Base-by-base conservation (phyloP, 64 coral and sea anemone genomes). In the Montipora efflorescens region DNA sequence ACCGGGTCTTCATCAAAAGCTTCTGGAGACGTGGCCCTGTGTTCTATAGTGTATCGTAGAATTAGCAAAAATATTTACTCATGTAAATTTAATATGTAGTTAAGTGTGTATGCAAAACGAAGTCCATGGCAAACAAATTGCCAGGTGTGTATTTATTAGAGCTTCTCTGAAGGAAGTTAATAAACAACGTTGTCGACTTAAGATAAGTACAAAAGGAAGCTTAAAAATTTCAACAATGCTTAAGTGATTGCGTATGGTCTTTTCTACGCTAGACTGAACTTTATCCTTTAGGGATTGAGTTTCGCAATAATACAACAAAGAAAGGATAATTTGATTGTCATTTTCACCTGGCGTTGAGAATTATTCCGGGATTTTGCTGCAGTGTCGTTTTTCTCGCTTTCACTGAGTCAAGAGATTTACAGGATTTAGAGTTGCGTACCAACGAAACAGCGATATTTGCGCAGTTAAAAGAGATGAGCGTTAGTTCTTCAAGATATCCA, bases 401-500 rank as follows among this genome's bases (percentile, higher is more conserved):
- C 46, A 19, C 15, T 8, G 2, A 36, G 36, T 36, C 36, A 36
- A 36, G 36, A 36, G 36, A 36, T 36, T 36, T 36, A 36, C 36
- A 18, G 64, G 45, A 59, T 78, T 67, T 44, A 10, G 10, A 4
- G 14, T 18, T 73, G 61, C 36, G 36, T 36, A 36, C 36, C 36
- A 36, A 15, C 15, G 22, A 62, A 28, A 8, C 76, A 67, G 44
- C 36, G 9, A 49, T 8, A 15, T 69, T 82, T 20, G 11, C 53
- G 53, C 5, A 57, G 11, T 11, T 57, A 8, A 8, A 8, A 68
- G 64, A 68, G 4, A 96, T 96, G 95, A 96, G 92, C 72, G 70
- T 82, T n/a, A 67, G 71, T 70, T 97, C 95, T 13, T 91, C 95
- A 16, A 81, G 90, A 69, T 48, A 97, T 23, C 92, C 95, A 13